A percentile compares a stretch with the other conserved stretches of the same genome.
Evolutionary conservation across 2,888 invertebrate species (phyloP).

Genomic region (Taphrorychus bicolor): DNA sequence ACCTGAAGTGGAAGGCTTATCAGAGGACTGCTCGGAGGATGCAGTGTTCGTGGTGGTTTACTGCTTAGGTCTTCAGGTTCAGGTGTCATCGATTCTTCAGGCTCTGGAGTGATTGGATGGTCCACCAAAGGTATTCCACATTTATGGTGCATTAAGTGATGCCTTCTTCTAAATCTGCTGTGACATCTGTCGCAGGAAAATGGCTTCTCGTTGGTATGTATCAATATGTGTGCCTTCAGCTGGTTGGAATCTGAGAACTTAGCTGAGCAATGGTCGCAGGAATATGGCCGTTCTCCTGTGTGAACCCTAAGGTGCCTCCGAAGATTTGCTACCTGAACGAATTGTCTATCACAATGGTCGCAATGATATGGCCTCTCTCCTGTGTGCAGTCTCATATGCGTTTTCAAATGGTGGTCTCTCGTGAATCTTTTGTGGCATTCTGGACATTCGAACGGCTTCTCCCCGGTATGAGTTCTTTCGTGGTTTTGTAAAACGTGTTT

Average conservation of each 20-base stretch:
- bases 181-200: constrained; percentile 83
- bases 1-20: constrained; percentile 44
- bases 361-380: constrained; percentile 94
- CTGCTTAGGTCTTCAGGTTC: constrained; percentile 50
- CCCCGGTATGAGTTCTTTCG: constrained; percentile 93
- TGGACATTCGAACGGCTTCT: constrained; percentile 91
- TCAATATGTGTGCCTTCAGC: constrained; percentile 86
- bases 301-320: constrained; percentile 88
- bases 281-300: constrained; percentile 62
- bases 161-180: constrained; percentile 80
- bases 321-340: constrained; percentile 92
- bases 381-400: constrained; percentile 90
- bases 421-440: constrained; percentile 93
- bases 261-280: constrained; percentile 84
- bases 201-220: constrained; percentile 90
- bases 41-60: constrained; percentile 57
- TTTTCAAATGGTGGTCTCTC: constrained; percentile 91
- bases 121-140: constrained; percentile 64
- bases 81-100: constrained; percentile 41
- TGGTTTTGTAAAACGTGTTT: constrained; percentile 95
- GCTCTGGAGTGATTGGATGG: constrained; percentile 50
- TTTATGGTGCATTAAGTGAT: constrained; percentile 86
- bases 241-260: constrained; percentile 93
- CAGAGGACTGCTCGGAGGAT: constrained; percentile 55
- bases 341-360: constrained; percentile 89